Evolutionary conservation across 2,797 vertebrate genomes (phyloP).

Genomic region (Phyllotis vaccarum): DNA sequence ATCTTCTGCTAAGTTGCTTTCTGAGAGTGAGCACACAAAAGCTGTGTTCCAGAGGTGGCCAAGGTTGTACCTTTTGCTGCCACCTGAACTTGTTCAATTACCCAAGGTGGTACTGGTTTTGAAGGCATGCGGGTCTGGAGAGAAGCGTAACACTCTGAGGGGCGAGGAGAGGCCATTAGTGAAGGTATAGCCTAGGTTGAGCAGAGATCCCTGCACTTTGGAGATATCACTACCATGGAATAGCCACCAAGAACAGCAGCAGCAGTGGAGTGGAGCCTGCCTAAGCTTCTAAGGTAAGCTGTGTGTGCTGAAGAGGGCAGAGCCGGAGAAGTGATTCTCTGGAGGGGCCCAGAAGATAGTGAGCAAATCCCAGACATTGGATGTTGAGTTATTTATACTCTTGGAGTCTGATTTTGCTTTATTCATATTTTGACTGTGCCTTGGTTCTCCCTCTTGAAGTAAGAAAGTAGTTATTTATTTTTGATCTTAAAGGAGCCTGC

Average conservation of each 20-base stretch:
- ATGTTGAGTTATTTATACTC: not conserved
- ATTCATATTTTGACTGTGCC: not conserved
- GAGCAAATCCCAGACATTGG: not conserved
- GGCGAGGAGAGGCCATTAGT: not conserved
- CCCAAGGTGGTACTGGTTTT: not conserved
- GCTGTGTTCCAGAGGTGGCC: not conserved
- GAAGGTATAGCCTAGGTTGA: not conserved
- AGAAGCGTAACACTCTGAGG: not conserved
- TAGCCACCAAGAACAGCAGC: not conserved
- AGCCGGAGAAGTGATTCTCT: not conserved
- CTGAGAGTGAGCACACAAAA: not conserved
- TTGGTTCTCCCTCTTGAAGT: not conserved
- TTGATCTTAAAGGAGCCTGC: not conserved
- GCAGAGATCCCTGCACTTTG: not conserved
- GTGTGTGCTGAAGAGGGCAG: not conserved
- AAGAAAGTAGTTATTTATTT: not conserved
- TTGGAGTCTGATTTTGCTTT: slow-evolving; percentile 12
- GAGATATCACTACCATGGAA: not conserved
- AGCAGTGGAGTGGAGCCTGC: not conserved
- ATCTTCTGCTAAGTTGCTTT: not conserved
- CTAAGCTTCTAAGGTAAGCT: not conserved
- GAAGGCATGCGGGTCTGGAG: not conserved
- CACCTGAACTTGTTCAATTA: not conserved
- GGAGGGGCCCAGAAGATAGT: not conserved
- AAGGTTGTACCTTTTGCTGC: not conserved